Evolutionary conservation across 2,888 invertebrate genomes (phyloP).

Genomic region (Timema cristinae): DNA sequence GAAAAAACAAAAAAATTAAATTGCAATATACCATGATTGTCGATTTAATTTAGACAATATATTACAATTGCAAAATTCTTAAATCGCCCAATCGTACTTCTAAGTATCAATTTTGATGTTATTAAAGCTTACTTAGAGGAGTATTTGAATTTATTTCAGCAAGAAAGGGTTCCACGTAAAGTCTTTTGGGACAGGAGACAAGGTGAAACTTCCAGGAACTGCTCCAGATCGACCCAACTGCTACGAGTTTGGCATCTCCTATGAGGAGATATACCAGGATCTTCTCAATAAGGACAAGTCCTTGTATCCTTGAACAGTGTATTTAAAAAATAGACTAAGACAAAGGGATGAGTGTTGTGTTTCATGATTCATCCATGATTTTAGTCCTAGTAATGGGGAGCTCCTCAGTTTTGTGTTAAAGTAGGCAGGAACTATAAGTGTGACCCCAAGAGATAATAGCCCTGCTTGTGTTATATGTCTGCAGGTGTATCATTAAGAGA

Average conservation of each 20-base stretch:
- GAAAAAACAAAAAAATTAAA: not conserved
- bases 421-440: too few relatives aligned
- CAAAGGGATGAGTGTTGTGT: too few relatives aligned
- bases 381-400: too few relatives aligned
- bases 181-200: slow-evolving; percentile 91
- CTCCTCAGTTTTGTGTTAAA: too few relatives aligned
- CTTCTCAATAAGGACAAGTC: slow-evolving; percentile 84
- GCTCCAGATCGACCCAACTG: slow-evolving; percentile 92
- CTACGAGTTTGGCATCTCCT: slow-evolving; percentile 93
- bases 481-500: too few relatives aligned
- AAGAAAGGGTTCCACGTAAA: slow-evolving; percentile 96
- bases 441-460: too few relatives aligned
- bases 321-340: too few relatives aligned
- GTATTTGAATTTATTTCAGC: slow-evolving; percentile 47
- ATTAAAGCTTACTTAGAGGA: not conserved
- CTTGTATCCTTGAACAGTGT: slow-evolving; percentile 60
- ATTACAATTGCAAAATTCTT: not conserved
- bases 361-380: too few relatives aligned
- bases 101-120: not conserved
- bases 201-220: slow-evolving; percentile 95
- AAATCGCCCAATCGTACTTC: not conserved
- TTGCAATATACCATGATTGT: not conserved
- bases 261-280: slow-evolving; percentile 95
- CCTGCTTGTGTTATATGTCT: too few relatives aligned
- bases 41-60: not conserved